These are phyloP conservation scores for Lepilemur ruficaudatus DNA, from an alignment of 2,797 vertebrate genomes.

Conservation along the genomic window DNA sequence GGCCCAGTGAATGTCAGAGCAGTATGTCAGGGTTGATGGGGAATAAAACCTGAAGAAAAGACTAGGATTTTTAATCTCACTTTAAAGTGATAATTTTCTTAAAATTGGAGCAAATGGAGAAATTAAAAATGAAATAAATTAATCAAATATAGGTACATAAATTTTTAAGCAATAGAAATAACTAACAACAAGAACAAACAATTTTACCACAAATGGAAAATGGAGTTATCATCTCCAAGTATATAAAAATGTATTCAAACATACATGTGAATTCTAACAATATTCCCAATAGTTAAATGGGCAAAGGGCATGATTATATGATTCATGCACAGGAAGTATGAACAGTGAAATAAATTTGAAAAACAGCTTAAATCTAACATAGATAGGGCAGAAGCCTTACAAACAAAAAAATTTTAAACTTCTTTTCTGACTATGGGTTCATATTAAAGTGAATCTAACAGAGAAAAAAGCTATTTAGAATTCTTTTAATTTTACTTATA, in stretches of 20 bases:
- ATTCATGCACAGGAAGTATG: background rate
- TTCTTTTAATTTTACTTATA: slow-evolving; percentile 13
- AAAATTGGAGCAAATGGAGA: background rate
- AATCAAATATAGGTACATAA: background rate
- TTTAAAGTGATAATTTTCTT: background rate
- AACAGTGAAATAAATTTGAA: slow-evolving; percentile 3
- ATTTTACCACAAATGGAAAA: background rate
- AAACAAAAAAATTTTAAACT: background rate
- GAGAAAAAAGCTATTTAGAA: background rate
- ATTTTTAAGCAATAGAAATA: background rate
- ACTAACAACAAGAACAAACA: background rate
- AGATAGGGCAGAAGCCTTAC: background rate
- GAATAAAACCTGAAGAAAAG: background rate
- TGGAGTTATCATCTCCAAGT: background rate
- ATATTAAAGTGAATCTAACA: background rate
- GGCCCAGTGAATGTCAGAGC: background rate
- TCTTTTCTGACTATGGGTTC: background rate
- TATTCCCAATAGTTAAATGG: background rate
- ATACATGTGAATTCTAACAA: background rate
- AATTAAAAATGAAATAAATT: slow-evolving; percentile 35
- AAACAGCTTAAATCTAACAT: slow-evolving; percentile 6
- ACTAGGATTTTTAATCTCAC: background rate
- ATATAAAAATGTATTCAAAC: background rate
- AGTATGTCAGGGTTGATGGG: background rate
- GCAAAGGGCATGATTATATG: background rate